phyloP scores from a whole-genome alignment of 35 echinoderm and acorn worm species.

The Heliocidaris erythrogramma region DNA sequence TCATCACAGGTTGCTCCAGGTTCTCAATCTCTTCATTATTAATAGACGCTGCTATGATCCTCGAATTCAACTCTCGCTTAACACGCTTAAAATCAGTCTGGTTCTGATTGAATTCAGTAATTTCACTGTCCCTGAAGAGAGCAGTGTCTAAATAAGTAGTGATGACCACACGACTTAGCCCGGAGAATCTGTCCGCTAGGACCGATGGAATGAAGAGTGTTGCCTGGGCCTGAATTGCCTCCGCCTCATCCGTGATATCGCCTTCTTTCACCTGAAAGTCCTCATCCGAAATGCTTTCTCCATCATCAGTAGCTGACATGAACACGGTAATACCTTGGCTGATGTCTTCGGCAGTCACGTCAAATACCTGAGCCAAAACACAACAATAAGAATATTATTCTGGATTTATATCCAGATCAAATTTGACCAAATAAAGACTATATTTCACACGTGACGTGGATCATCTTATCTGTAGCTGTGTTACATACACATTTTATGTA shows the following conservation, averaged over 20 bases:
- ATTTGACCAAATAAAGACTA: too few relatives aligned
- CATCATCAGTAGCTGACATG: background rate
- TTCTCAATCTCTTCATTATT: background rate
- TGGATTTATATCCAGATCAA: too few relatives aligned
- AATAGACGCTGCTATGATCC: background rate
- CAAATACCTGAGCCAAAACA: background rate
- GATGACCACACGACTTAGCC: background rate
- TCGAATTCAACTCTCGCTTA: background rate
- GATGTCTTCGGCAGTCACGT: background rate
- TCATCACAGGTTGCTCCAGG: background rate
- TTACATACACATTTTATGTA: too few relatives aligned
- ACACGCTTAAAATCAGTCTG: background rate
- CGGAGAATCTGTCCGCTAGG: background rate
- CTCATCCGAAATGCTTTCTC: background rate
- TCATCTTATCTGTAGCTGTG: too few relatives aligned
- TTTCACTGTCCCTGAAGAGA: background rate
- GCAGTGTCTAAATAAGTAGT: background rate
- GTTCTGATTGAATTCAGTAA: background rate
- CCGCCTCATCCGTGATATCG: background rate
- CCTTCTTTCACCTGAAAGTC: background rate
- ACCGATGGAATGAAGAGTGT: background rate
- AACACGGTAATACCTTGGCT: background rate
- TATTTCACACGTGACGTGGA: too few relatives aligned
- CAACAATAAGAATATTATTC: background rate
- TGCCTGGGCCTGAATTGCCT: background rate